Base-by-base conservation (phyloP, 2,888 invertebrate species). In the Augochlorella aurata region DNA sequence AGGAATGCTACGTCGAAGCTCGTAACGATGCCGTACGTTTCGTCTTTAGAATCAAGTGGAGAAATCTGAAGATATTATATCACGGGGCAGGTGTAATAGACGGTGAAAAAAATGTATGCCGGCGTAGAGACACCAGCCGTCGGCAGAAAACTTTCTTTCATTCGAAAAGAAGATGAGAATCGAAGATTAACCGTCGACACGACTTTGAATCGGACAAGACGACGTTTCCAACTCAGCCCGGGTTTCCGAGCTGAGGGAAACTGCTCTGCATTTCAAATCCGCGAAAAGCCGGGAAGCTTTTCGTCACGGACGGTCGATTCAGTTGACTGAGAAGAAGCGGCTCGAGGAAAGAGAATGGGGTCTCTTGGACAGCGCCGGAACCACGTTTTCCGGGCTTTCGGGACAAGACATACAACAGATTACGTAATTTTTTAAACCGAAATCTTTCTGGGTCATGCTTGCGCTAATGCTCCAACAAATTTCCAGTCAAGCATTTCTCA, bases 191-290 rank as follows among this genome's bases (percentile, higher is more conserved):
- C 77, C 82, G 72, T 74, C 73, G 76, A 86, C 80, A 80, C 79
- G 83, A 79, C 83, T 82, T 82, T 49, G 82, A 80, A 79, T 77
- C 82, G 86, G 84, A 84, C 85, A 83, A 84, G 87, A 81, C 79
- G 85, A 86, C 86, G 86, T 80, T 84, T 85, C 81, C 85, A 85
- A 78, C 77, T 69, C 76, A 72, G 77, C 68, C 74, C 47, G 79
- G 85, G 65, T 86, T 85, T 82, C 84, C 78, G 83, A 77, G 78
- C 63, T 73, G 79, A 69, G 80, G 82, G 71, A 71, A 82, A 81
- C 87, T 87, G 78, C 69, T 87, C 87, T 87, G 87, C 87, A 87
- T 87, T 87, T 87, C 87, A 87, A 87, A 87, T 87, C 85, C 79
- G 77, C 77, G 84, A 81, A 84, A 87, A 85, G 85, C 84, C 82